Base-by-base conservation (phyloP, 2,113 vertebrate species). In the Chloropsis cyanopogon region DNA sequence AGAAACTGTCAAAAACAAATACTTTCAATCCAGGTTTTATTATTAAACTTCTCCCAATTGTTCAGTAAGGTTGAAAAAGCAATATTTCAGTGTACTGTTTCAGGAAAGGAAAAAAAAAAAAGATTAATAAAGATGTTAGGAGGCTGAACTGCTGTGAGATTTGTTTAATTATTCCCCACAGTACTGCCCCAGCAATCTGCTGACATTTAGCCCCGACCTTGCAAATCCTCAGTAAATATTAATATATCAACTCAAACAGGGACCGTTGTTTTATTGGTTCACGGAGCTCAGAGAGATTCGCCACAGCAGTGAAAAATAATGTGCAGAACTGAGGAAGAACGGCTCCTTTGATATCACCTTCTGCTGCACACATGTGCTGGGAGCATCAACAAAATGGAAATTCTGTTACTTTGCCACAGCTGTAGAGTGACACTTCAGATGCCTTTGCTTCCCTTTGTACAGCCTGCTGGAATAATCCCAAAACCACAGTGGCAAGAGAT, bases 151-250 rank as follows among this genome's bases (percentile, higher is more conserved):
- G 97, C 97, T 95, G 98, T 98, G 99, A 98, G 98, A 97, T 98
- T 97, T 98, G 97, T 98, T 98, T 98, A 98, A 98, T 98, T 98
- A 97, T 98, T 98, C 98, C 98, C 98, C 94, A 97, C 97, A 98
- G 98, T 98, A 97, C 97, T 98, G 98, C 98, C 98, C 98, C 98
- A 96, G 98, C 98, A 98, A 98, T 98, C 98, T 98, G 98, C 98
- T 98, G 98, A 98, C 98, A 98, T 98, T 98, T 98, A 98, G 98
- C 98, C 98, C 97, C 97, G 97, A 98, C 98, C 98, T 98, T 98
- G 98, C 98, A 98, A 98, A 99, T 98, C 97, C 98, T 98, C 97
- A 97, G 98, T 98, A 98, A 98, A 98, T 98, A 98, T 98, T 98
- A 98, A 98, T 98, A 98, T 98, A 98, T 98, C 98, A 98, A 97